phyloP scores from a whole-genome alignment of 2,113 vertebrate genomes.

The Oceanodroma tethys region DNA sequence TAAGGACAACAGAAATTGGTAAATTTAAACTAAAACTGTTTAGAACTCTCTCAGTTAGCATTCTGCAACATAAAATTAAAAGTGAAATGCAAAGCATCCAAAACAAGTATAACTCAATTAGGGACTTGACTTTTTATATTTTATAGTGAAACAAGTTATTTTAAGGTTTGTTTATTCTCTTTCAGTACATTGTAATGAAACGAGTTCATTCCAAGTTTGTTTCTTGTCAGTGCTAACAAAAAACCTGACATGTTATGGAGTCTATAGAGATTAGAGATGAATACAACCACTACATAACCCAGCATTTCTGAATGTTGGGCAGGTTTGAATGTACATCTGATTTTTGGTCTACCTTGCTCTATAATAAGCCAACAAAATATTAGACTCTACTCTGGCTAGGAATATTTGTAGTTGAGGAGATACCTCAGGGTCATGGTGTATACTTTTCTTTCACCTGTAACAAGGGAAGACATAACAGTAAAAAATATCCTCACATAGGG shows the following conservation, averaged over 20 bases:
- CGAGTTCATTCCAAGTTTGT: accelerated
- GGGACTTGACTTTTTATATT: background rate
- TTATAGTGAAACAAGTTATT: background rate
- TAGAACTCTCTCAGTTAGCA: background rate
- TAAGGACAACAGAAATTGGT: background rate
- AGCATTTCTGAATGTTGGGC: background rate
- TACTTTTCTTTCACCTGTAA: background rate
- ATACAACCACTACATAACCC: background rate
- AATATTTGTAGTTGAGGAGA: background rate
- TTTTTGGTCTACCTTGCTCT: background rate
- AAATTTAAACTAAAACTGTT: background rate
- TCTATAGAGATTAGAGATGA: background rate
- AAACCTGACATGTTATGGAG: accelerated
- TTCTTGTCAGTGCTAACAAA: background rate
- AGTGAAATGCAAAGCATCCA: background rate
- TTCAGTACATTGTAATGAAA: background rate
- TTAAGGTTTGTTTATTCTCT: background rate
- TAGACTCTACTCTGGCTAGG: background rate
- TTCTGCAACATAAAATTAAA: background rate
- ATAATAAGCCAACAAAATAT: background rate
- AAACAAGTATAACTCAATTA: background rate
- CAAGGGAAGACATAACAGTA: background rate
- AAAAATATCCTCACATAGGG: background rate
- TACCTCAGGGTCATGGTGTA: background rate
- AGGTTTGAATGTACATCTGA: background rate